Conservation (phyloP, 2,888 invertebrate species). For the Microctonus hyperodae region DNA sequence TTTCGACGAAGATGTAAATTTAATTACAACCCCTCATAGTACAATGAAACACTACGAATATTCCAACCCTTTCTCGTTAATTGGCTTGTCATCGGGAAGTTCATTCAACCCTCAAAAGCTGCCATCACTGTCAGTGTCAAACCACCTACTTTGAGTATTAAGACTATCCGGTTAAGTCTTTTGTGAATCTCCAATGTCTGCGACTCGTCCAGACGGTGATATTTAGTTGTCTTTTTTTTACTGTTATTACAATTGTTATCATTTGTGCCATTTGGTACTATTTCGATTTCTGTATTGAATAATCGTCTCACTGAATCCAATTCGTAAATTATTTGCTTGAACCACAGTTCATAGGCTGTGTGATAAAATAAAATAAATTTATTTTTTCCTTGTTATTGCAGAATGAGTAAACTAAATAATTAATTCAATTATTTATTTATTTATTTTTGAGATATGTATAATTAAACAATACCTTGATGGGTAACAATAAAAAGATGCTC, state of each 20-base stretch:
- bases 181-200: slow-evolving; percentile 93
- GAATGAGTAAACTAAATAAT: too few relatives aligned
- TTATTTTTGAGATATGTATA: neutral
- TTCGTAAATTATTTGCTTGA: slow-evolving; percentile 98
- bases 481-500: slow-evolving; percentile 98
- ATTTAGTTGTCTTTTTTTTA: slow-evolving; percentile 32
- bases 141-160: slow-evolving; percentile 83
- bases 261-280: slow-evolving; percentile 40
- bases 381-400: neutral
- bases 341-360: slow-evolving; percentile 97
- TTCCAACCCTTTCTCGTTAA: slow-evolving; percentile 39
- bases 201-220: slow-evolving; percentile 73
- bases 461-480: slow-evolving; percentile 87
- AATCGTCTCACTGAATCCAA: slow-evolving; percentile 89
- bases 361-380: slow-evolving; percentile 16
- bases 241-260: slow-evolving; percentile 29
- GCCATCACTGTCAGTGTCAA: slow-evolving; percentile 45
- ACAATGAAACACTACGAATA: slow-evolving; percentile 35
- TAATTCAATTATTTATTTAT: neutral
- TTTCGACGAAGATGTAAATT: slow-evolving; percentile 42
- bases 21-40: slow-evolving; percentile 45
- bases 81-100: slow-evolving; percentile 50
- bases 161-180: slow-evolving; percentile 87
- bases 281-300: slow-evolving; percentile 66
- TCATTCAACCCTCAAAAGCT: slow-evolving; percentile 44